These are phyloP conservation scores for Thecophora atra DNA, from an alignment of 2,888 invertebrate genomes.

Conservation along the genomic window DNA sequence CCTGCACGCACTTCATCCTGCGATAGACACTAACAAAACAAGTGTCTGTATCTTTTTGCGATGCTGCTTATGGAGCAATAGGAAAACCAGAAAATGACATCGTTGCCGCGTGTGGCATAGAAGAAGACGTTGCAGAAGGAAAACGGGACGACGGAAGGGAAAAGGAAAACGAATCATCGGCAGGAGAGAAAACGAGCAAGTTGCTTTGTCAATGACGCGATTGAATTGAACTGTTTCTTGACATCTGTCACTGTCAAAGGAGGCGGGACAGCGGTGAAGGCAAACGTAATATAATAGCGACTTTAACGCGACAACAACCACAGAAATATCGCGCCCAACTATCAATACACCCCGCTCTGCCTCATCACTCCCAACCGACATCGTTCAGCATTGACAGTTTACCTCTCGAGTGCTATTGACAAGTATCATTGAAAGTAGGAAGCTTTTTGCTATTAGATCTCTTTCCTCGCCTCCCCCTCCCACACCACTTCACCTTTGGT, in stretches of 20 bases:
- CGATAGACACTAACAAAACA: background rate
- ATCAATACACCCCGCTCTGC: background rate
- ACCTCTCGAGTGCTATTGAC: too few species aligned
- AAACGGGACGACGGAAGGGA: too few species aligned
- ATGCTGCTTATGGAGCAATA: background rate
- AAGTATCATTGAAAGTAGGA: too few species aligned
- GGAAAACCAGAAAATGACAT: background rate
- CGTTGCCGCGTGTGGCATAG: background rate
- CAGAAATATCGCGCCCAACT: background rate
- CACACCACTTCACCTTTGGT: background rate
- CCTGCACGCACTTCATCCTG: too few species aligned
- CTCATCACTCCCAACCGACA: background rate
- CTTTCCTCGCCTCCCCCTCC: background rate
- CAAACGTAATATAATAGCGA: background rate
- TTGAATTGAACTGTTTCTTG: constrained; percentile 31
- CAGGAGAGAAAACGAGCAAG: background rate
- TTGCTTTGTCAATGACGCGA: constrained; percentile 17
- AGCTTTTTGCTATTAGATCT: too few species aligned
- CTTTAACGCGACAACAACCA: background rate
- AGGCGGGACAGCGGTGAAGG: background rate
- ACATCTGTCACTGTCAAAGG: constrained; percentile 37
- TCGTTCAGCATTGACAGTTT: too few species aligned
- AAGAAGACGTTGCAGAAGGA: too few species aligned
- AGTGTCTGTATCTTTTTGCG: too few species aligned
- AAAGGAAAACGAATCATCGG: too few species aligned